A percentile compares a stretch with the other conserved stretches of the same genome.
These are phyloP conservation scores for Mormyrops boulengeri DNA, from an alignment of 2,797 vertebrate genomes.

Conservation along the genomic window DNA sequence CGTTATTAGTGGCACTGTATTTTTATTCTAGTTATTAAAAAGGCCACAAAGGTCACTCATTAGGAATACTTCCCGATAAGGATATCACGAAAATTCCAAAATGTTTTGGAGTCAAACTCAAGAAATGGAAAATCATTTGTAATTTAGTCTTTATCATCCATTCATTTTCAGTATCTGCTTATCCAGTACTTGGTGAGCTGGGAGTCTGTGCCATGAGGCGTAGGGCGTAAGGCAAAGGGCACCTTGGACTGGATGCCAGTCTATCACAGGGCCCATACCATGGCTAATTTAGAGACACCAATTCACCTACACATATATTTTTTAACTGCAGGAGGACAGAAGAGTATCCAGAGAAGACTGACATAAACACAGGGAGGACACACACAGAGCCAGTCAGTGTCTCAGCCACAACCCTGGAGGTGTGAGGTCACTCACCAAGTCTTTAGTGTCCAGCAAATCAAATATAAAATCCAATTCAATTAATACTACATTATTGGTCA, in stretches of 20 bases:
- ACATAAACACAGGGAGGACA: neutral
- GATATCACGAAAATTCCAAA: neutral
- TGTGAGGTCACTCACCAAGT: neutral
- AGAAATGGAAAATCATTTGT: neutral
- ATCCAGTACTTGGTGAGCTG: neutral
- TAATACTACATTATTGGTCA: neutral
- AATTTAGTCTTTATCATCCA: neutral
- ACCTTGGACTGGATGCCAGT: neutral
- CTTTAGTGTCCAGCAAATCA: slow-evolving; percentile 2
- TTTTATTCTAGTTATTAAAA: neutral
- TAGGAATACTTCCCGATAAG: neutral
- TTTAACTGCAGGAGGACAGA: neutral
- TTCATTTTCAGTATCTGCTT: neutral
- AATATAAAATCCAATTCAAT: neutral
- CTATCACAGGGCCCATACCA: neutral
- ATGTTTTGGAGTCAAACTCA: neutral
- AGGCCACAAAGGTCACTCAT: neutral
- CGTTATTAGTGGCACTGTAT: neutral
- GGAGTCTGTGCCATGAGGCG: neutral
- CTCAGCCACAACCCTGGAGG: neutral
- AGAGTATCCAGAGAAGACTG: neutral
- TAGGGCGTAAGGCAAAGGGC: neutral
- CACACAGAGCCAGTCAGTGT: neutral
- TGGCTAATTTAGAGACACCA: neutral
- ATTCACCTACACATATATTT: neutral